phyloP scores from a whole-genome alignment of 1,140 invertebrate species.

The Cylas formicarius region DNA sequence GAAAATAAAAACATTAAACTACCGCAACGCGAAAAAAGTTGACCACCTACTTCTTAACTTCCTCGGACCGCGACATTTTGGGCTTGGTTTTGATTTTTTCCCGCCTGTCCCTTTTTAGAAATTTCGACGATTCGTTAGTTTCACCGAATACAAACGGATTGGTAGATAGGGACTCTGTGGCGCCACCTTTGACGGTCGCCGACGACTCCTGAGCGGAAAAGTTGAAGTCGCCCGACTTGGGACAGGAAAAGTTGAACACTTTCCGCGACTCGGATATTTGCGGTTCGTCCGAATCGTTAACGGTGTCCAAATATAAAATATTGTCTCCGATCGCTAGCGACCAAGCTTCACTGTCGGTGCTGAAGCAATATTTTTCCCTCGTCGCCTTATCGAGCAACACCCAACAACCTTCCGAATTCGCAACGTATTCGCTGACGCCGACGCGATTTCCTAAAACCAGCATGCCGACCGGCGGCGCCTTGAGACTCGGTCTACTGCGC shows the following conservation, averaged over 20 bases:
- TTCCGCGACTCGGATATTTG: slow-evolving; percentile 11
- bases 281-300: slow-evolving; percentile 17
- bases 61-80: slow-evolving; percentile 66
- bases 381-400: slow-evolving; percentile 58
- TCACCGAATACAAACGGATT: slow-evolving; percentile 57
- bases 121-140: slow-evolving; percentile 34
- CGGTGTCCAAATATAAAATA: slow-evolving; percentile 56
- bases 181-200: slow-evolving; percentile 25
- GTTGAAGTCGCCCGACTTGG: slow-evolving; percentile 32
- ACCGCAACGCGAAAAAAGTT: slow-evolving; percentile 2
- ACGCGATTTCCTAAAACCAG: slow-evolving; percentile 66
- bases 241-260: slow-evolving; percentile 54
- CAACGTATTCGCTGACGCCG: slow-evolving; percentile 59
- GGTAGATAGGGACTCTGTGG: slow-evolving; percentile 32
- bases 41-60: slow-evolving; percentile 49
- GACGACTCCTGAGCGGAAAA: slow-evolving; percentile 28
- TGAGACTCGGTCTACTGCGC: slow-evolving; percentile 62
- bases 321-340: slow-evolving; percentile 63
- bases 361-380: slow-evolving; percentile 62
- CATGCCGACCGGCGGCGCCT: slow-evolving; percentile 69
- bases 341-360: slow-evolving; percentile 64
- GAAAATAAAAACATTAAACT: not conserved
- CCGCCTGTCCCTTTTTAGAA: slow-evolving; percentile 43
- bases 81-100: slow-evolving; percentile 54
- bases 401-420: slow-evolving; percentile 59